Percentiles rank a stretch among this genome's conserved stretches.
These are phyloP conservation scores for Timema podura DNA, from an alignment of 2,888 invertebrate species.

Conservation along the genomic window DNA sequence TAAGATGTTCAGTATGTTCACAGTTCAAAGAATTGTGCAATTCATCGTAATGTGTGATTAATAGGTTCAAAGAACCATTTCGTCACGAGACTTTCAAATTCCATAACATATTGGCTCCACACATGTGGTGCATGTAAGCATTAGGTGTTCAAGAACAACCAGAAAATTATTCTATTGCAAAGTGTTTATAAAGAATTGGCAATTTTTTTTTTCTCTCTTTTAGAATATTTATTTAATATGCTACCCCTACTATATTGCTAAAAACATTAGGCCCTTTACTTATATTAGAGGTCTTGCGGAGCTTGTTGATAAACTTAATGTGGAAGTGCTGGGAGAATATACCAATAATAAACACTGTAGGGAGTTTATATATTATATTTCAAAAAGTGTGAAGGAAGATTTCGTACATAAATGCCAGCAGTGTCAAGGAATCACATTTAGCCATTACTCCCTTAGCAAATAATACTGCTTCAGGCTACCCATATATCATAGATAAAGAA, in stretches of 20 bases:
- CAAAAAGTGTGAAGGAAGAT: slow-evolving; percentile 9
- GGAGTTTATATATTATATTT: neutral
- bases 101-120: neutral
- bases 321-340: slow-evolving; percentile 15
- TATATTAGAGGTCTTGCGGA: slow-evolving; percentile 3
- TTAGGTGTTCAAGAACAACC: slow-evolving; percentile 4
- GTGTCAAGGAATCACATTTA: slow-evolving; percentile 8
- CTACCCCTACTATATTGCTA: slow-evolving; percentile 7
- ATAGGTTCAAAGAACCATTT: slow-evolving; percentile 13
- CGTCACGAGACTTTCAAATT: slow-evolving; percentile 14
- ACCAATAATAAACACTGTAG: slow-evolving; percentile 14
- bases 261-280: slow-evolving; percentile 5
- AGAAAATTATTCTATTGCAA: neutral
- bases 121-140: slow-evolving; percentile 2
- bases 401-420: slow-evolving; percentile 2
- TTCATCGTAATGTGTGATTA: neutral
- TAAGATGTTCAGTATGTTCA: slow-evolving; percentile 9
- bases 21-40: slow-evolving; percentile 4
- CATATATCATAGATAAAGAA: neutral
- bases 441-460: slow-evolving; percentile 9
- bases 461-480: slow-evolving; percentile 8
- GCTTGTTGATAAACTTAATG: slow-evolving; percentile 16
- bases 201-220: slow-evolving; percentile 2
- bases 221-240: slow-evolving; percentile 8
- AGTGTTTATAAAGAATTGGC: slow-evolving; percentile 10